These are phyloP conservation scores for Martes martes DNA, from an alignment of 2,113 vertebrate genomes.

Conservation along the genomic window DNA sequence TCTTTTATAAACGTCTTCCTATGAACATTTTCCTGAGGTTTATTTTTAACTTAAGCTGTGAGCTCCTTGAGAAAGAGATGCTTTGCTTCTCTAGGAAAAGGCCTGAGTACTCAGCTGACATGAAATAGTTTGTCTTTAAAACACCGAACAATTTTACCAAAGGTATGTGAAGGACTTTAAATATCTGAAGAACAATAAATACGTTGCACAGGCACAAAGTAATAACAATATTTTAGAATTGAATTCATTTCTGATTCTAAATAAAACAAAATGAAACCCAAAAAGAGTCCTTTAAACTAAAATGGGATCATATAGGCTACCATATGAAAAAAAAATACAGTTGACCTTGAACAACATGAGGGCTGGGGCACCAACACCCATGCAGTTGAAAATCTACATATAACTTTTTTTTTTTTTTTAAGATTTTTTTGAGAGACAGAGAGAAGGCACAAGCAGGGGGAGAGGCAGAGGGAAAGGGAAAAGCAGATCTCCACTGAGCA, in stretches of 20 bases:
- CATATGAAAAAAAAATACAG: background rate
- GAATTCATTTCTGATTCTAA: background rate
- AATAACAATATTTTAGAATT: background rate
- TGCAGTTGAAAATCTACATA: background rate
- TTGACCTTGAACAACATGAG: background rate
- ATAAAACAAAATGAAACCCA: background rate
- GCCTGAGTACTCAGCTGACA: background rate
- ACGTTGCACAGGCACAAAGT: background rate
- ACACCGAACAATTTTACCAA: background rate
- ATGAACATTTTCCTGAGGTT: background rate
- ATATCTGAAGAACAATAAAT: background rate
- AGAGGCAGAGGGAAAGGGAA: no score
- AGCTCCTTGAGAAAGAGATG: background rate
- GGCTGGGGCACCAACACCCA: background rate
- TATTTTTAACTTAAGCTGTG: conserved; percentile 42
- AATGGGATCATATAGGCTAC: background rate
- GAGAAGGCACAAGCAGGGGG: no score
- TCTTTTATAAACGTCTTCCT: background rate
- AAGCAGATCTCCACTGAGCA: no score
- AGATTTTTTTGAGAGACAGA: no score
- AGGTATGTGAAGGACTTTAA: background rate
- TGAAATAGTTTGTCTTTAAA: background rate
- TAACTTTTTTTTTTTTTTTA: background rate
- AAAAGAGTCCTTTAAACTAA: background rate
- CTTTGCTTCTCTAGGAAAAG: background rate